phyloP scores from a whole-genome alignment of 2,888 invertebrate species.

The Perizoma flavofasciatum region DNA sequence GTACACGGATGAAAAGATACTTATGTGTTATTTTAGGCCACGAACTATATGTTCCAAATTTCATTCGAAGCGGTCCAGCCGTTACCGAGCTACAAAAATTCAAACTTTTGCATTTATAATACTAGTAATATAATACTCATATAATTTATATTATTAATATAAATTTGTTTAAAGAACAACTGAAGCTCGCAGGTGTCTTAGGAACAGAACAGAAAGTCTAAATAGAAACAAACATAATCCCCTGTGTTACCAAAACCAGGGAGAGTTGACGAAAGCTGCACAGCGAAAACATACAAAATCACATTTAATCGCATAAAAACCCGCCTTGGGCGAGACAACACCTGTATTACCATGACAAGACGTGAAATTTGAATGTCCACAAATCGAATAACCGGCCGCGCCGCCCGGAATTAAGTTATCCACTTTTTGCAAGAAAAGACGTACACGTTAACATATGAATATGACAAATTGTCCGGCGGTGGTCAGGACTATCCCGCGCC shows the following conservation, averaged over 20 bases:
- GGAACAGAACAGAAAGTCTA: not conserved
- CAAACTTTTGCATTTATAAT: not conserved
- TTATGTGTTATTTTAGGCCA: too few species aligned
- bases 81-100: too few species aligned
- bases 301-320: conserved; percentile 41
- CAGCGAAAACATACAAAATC: conserved; percentile 38
- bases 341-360: conserved; percentile 83
- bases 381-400: conserved; percentile 75
- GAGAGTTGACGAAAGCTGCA: conserved; percentile 16
- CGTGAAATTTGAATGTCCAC: conserved; percentile 81
- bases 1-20: too few species aligned
- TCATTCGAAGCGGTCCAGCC: too few species aligned
- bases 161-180: not conserved
- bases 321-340: conserved; percentile 73
- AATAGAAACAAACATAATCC: conserved; percentile 15
- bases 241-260: not conserved
- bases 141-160: too few species aligned
- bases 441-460: conserved; percentile 84
- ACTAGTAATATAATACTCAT: too few species aligned
- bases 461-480: conserved; percentile 82
- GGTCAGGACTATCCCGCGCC: conserved; percentile 71
- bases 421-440: conserved; percentile 83
- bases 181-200: too few species aligned
- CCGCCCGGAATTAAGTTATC: conserved; percentile 78
- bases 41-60: too few species aligned